Conservation (phyloP, 2,113 vertebrate species). For the Daubentonia madagascariensis region DNA sequence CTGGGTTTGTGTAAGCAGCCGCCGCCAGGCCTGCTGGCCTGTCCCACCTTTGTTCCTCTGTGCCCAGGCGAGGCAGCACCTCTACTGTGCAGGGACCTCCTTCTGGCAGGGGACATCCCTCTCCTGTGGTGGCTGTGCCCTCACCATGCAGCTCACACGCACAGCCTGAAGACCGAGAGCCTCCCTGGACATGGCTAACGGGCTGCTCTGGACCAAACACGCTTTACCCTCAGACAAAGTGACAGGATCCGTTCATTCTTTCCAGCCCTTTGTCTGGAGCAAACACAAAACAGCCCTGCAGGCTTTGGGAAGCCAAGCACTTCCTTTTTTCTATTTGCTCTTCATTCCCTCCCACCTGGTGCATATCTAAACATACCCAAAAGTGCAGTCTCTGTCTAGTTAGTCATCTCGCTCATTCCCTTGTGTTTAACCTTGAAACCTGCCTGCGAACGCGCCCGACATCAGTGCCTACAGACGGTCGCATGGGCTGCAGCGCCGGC, state of each 20-base stretch:
- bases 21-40: conserved; percentile 11
- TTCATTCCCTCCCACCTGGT: accelerated
- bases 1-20: not conserved
- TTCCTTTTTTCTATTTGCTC: not conserved
- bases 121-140: too few species aligned
- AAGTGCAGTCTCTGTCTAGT: not conserved
- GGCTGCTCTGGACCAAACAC: not conserved
- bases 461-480: conserved; percentile 72
- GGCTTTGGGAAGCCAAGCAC: not conserved
- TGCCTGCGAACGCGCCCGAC: conserved; percentile 43
- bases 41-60: not conserved
- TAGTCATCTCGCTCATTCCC: conserved; percentile 56
- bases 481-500: conserved; percentile 42
- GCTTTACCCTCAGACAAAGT: not conserved
- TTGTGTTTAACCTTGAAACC: conserved; percentile 77
- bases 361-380: not conserved
- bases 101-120: not conserved
- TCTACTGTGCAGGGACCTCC: not conserved
- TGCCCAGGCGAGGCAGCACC: not conserved
- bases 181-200: accelerated
- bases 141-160: not conserved
- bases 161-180: not conserved
- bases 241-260: not conserved
- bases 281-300: not conserved
- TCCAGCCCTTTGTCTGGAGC: not conserved